A percentile compares a stretch with the other conserved stretches of the same genome.
Evolutionary conservation across 1,140 invertebrate genomes (phyloP).

Genomic region (Anastatus disparis): DNA sequence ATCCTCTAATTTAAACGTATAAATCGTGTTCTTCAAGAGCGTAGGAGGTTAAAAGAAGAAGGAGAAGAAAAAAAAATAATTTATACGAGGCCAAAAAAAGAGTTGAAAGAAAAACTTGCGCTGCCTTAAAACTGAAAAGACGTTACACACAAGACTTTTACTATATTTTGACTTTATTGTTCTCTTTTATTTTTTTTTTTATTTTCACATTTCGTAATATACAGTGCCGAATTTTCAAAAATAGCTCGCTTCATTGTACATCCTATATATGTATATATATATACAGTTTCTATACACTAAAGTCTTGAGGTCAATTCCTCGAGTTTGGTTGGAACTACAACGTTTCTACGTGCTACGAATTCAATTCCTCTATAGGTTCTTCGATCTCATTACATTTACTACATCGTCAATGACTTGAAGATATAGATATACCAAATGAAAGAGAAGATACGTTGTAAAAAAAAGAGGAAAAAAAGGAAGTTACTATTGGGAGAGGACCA

Average conservation of each 20-base stretch:
- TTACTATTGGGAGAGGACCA: not conserved
- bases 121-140: too few species aligned
- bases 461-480: not conserved
- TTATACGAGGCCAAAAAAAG: not conserved
- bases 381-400: constrained; percentile 22
- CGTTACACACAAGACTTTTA: not conserved
- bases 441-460: too few species aligned
- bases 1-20: constrained; percentile 24
- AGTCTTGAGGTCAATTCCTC: not conserved
- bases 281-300: not conserved
- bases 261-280: too few species aligned
- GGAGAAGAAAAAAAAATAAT: not conserved
- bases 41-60: not conserved
- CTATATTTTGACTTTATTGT: not conserved
- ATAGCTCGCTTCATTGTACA: constrained; percentile 49
- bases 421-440: too few species aligned
- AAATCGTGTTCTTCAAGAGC: constrained; percentile 3
- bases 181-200: not conserved
- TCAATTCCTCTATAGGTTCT: not conserved
- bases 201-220: constrained; percentile 16
- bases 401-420: not conserved
- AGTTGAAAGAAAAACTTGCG: not conserved
- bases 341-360: constrained; percentile 13
- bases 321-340: not conserved
- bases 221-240: constrained; percentile 36